A percentile compares a stretch with the other conserved stretches of the same genome.
Evolutionary conservation across 2,113 vertebrate species (phyloP).

Genomic region (Micronisus gabar): DNA sequence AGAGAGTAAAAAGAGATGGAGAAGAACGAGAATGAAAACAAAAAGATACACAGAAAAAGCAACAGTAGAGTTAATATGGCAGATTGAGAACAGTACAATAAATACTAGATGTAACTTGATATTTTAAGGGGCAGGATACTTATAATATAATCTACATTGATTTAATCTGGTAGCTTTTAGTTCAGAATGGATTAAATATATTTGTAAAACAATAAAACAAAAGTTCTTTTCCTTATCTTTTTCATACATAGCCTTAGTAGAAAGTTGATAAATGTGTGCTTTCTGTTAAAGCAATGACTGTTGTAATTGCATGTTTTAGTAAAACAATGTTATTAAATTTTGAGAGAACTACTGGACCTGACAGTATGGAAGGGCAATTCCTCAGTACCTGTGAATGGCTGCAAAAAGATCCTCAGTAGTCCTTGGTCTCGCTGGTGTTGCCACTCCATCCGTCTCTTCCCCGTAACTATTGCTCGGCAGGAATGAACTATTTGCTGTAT

Average conservation of each 20-base stretch:
- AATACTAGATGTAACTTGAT: not conserved
- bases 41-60: slow-evolving; percentile 61
- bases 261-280: not conserved
- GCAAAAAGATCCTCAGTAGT: slow-evolving; percentile 98
- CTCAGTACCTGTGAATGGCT: slow-evolving; percentile 92
- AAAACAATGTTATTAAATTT: not conserved
- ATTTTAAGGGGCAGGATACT: not conserved
- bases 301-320: not conserved
- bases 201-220: not conserved
- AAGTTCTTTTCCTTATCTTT: not conserved
- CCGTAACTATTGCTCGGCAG: slow-evolving; percentile 59
- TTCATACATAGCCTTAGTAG: not conserved
- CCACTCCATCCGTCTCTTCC: slow-evolving; percentile 71
- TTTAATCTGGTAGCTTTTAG: not conserved
- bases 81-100: slow-evolving; percentile 58
- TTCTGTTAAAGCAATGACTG: not conserved
- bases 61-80: slow-evolving; percentile 59
- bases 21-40: slow-evolving; percentile 57
- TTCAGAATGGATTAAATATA: not conserved
- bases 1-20: slow-evolving; percentile 58
- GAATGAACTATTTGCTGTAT: slow-evolving; percentile 57
- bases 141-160: not conserved
- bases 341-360: not conserved
- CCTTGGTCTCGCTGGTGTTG: slow-evolving; percentile 84
- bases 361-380: not conserved